Evolutionary conservation across 2,797 vertebrate genomes (phyloP), one percentile per base, ranked within the genome.

Genomic region (Lindbergichthys nudifrons): DNA sequence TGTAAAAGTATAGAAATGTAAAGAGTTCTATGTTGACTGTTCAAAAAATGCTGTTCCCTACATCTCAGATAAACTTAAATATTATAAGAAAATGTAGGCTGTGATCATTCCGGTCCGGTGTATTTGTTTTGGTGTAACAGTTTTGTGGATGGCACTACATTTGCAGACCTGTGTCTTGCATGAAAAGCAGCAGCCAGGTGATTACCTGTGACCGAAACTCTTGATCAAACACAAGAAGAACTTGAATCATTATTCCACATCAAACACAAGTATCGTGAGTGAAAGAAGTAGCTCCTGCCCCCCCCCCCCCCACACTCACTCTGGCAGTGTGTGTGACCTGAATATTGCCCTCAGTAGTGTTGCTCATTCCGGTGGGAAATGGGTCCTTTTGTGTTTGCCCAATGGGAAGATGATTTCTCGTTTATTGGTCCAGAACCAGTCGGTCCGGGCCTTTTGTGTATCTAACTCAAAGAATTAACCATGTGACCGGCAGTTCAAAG

Each of bases 341-440:
- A 88, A 89, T 92, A 76, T 84, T 77, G 63, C 82, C 88, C 75
- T 80, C 71, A 70, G 63, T 74, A 66, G 88, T 92, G 85, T 90
- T 80, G 70, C 77, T 87, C 69, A 58, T 70, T 82, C 81, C 82
- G 52, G 60, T 85, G 87, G 84, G 84, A 89, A 84, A 80, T 71
- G 13, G 56, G 46, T 65, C 21, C 74, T 73, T 93, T 94, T 92
- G 86, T 93, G 87, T 88, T 87, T 87, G 63, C 62, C 68, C 67
- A 86, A 81, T 81, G 72, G 73, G 84, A 92, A 83, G 85, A 89
- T 80, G 84, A 89, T 88, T 88, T 76, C 70, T 58, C 60, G 73
- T 70, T 82, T 86, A 93, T 84, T 86, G 80, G 75, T 85, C 36
- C 73, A 83, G 82, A 88, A 90, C 81, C 78, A 32, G 79, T 88